These are phyloP conservation scores for Spodoptera picta DNA, from an alignment of 2,888 invertebrate genomes.

Conservation along the genomic window DNA sequence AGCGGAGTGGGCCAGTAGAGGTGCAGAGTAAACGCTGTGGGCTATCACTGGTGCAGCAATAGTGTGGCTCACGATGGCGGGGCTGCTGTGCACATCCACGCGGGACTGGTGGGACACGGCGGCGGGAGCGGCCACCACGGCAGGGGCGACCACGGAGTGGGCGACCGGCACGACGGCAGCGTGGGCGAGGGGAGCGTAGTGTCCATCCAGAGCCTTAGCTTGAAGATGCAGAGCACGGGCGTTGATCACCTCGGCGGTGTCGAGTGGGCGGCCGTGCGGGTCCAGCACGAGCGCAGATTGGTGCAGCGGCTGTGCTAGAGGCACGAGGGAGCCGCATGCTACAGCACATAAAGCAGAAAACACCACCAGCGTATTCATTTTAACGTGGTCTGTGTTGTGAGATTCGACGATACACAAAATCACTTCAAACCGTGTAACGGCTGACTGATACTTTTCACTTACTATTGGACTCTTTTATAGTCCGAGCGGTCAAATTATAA, in stretches of 20 bases:
- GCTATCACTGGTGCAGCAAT: constrained; percentile 46
- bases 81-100: constrained; percentile 69
- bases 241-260: constrained; percentile 85
- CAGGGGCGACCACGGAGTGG: constrained; percentile 62
- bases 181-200: constrained; percentile 66
- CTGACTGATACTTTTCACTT: constrained; percentile 71
- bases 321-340: constrained; percentile 87
- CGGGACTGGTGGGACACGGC: constrained; percentile 76
- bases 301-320: constrained; percentile 81
- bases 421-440: constrained; percentile 75
- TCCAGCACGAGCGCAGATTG: constrained; percentile 83
- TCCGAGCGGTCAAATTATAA: constrained; percentile 64
- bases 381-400: constrained; percentile 70
- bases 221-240: constrained; percentile 84
- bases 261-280: constrained; percentile 83
- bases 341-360: constrained; percentile 89
- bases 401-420: constrained; percentile 71
- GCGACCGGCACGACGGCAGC: constrained; percentile 66
- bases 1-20: constrained; percentile 57
- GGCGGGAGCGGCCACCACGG: constrained; percentile 56
- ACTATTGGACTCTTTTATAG: constrained; percentile 76
- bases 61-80: constrained; percentile 65
- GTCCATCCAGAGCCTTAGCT: constrained; percentile 82
- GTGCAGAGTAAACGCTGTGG: constrained; percentile 52
- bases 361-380: constrained; percentile 87